These are phyloP conservation scores for Eunapius fragilis DNA, from an alignment of 37 sponge, comb jelly and placozoan genomes.

Conservation along the genomic window DNA sequence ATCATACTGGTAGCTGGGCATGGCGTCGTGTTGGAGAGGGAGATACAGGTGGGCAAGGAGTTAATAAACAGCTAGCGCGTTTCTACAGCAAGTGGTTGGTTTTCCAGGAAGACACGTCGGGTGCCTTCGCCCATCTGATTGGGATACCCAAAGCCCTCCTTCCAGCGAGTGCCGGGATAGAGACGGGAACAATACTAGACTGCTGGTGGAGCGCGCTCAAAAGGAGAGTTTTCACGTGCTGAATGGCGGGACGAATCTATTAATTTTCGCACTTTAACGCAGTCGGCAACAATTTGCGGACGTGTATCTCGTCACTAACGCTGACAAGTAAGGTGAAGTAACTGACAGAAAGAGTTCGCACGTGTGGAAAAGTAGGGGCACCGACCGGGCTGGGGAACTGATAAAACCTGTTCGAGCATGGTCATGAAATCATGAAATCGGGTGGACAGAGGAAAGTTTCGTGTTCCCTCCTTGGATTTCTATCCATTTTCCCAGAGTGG, in stretches of 20 bases:
- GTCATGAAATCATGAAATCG: too few species aligned
- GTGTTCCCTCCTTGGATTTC: too few species aligned
- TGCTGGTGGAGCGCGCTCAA: constrained; percentile 84
- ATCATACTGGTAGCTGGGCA: constrained; percentile 88
- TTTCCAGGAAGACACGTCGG: constrained; percentile 63
- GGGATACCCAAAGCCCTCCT: constrained; percentile 91
- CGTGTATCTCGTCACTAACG: constrained; percentile 88
- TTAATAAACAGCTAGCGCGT: background rate
- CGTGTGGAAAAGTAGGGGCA: background rate
- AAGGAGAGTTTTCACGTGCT: constrained; percentile 39
- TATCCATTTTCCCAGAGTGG: too few species aligned
- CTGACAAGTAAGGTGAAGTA: constrained; percentile 66
- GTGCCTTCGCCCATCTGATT: constrained; percentile 52
- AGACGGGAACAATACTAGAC: constrained; percentile 72
- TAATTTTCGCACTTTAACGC: background rate
- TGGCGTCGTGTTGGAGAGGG: constrained; percentile 69
- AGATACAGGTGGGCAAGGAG: constrained; percentile 63
- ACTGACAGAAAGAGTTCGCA: too few species aligned
- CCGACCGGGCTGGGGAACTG: too few species aligned
- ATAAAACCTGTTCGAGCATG: background rate
- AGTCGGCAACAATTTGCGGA: constrained; percentile 87
- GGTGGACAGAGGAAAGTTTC: too few species aligned
- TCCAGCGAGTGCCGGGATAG: constrained; percentile 53
- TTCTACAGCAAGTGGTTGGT: background rate
- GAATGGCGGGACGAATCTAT: background rate